Conservation (phyloP, 2,113 vertebrate genomes). For the Antigone vipio region DNA sequence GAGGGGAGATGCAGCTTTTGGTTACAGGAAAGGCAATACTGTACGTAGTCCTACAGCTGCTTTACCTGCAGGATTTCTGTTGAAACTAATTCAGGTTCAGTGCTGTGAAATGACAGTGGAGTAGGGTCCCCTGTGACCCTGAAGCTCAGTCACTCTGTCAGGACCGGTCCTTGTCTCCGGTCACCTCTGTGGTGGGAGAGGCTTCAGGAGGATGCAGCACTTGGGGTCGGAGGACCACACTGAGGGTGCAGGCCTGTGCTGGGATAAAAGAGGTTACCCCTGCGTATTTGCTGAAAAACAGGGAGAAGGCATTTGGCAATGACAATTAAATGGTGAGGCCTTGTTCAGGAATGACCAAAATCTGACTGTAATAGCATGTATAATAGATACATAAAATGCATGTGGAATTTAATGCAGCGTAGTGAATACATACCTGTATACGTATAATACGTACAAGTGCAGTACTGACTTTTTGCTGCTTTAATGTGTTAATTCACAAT, state of each 20-base stretch:
- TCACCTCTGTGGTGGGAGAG: not conserved
- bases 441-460: constrained; percentile 32
- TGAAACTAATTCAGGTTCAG: not conserved
- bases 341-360: constrained; percentile 68
- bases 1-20: not conserved
- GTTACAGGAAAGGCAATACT: constrained; percentile 4
- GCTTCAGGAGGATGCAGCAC: not conserved
- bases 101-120: not conserved
- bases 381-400: constrained; percentile 60
- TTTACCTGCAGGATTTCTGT: not conserved
- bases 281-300: not conserved
- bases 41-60: not conserved
- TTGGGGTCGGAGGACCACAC: not conserved
- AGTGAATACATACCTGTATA: constrained; percentile 49
- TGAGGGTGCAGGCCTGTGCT: not conserved
- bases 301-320: constrained; percentile 5
- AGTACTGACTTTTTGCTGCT: constrained; percentile 50
- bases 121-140: not conserved
- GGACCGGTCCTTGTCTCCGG: not conserved
- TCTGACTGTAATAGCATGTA: constrained; percentile 48
- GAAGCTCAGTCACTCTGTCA: not conserved
- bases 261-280: constrained; percentile 12
- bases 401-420: constrained; percentile 55
- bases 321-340: constrained; percentile 46
- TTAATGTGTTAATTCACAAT: constrained; percentile 39